phyloP scores from a whole-genome alignment of 2,797 vertebrate genomes.

The Gymnodraco acuticeps region DNA sequence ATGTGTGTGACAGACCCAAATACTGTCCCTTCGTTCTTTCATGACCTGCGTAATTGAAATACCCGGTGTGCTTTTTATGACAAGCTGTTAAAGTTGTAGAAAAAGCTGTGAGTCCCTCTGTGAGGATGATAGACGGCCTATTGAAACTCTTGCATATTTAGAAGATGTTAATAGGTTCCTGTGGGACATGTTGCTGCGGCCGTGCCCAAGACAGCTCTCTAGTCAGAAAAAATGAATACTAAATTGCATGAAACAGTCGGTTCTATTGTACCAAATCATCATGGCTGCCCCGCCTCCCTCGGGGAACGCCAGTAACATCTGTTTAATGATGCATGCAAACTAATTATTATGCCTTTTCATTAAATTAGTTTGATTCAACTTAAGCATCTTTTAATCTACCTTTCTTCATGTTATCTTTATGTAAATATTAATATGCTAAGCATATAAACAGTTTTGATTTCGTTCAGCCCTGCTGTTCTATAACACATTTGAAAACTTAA shows the following conservation, averaged over 20 bases:
- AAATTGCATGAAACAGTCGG: constrained; percentile 59
- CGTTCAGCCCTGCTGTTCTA: background rate
- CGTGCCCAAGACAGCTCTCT: constrained; percentile 41
- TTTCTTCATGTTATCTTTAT: background rate
- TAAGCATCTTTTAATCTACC: background rate
- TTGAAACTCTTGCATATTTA: constrained; percentile 77
- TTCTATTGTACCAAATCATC: constrained; percentile 46
- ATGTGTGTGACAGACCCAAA: constrained; percentile 70
- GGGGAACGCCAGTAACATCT: constrained; percentile 24
- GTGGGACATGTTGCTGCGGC: constrained; percentile 72
- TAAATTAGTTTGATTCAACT: constrained; percentile 8
- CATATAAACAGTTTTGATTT: background rate
- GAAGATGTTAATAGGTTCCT: constrained; percentile 80
- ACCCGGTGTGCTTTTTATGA: constrained; percentile 63
- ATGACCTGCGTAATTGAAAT: constrained; percentile 72
- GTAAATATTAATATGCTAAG: background rate
- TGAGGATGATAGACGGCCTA: constrained; percentile 78
- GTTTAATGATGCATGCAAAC: constrained; percentile 16
- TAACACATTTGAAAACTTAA: constrained; percentile 7
- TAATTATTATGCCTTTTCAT: constrained; percentile 10
- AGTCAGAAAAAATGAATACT: constrained; percentile 54
- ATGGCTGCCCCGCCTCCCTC: constrained; percentile 18
- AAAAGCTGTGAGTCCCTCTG: constrained; percentile 68
- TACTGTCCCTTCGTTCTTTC: constrained; percentile 50
- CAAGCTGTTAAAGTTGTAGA: constrained; percentile 72